Base-by-base conservation (phyloP, 2,113 vertebrate species). In the Thryonomys swinderianus region DNA sequence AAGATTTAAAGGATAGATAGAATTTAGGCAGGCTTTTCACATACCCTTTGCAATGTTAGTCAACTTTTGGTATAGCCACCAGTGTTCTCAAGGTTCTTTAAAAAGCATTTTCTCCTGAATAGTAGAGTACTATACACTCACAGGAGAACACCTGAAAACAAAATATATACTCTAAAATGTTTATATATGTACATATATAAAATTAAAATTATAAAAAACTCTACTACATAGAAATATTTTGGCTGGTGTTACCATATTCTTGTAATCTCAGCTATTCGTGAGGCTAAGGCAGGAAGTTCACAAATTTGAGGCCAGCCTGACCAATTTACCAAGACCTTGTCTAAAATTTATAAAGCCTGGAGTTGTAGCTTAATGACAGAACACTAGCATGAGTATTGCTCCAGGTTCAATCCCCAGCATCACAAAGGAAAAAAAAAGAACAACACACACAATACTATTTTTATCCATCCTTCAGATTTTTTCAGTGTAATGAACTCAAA, bases 161-260 rank as follows among this genome's bases (percentile, higher is more conserved):
- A 21, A 90, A 84, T 25, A 73, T 27, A 42, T 21, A 73, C 42
- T 25, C 83, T 87, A 85, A 55, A 51, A 88, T n/a, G 34, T 57
- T 73, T 64, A 53, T 79, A 79, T 66, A 66, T 66, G 42, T 8
- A 76, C 25, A 74, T 42, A 76, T 76, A 76, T 4, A 25, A 90
- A 85, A 82, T 89, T 85, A 90, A 95, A 81, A 88, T 59, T 30
- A 88, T 88, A 45, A 88, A 96, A n/a, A 94, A 93, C 85, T 53
- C 32, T 37, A 93, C 23, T 42, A 93, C 8, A 66, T 1, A 85
- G 40, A 96, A 66, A 78, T 51, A 78, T 13, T 45, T 74, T 45
- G 25, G 25, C 40, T 74, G 40, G 11, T 40, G 40, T 11, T 74
- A 21, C 25, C 42, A 74, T 30, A 78, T 78, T 23, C 16, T 32